A percentile compares a stretch with the other conserved stretches of the same genome.
Conservation (phyloP, 2,797 vertebrate genomes). For the Bufotes viridis region DNA sequence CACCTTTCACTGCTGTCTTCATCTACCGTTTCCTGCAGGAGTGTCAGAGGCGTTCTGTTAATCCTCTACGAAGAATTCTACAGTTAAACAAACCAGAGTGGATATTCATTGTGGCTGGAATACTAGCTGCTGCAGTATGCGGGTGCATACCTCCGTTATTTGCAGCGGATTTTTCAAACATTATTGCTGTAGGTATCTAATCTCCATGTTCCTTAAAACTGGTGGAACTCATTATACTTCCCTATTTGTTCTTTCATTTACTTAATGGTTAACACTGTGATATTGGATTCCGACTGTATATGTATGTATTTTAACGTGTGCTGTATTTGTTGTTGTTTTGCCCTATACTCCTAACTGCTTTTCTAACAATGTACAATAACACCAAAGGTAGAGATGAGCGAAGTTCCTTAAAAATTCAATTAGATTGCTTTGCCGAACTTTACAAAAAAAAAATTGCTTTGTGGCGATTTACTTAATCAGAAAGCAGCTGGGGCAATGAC, state of each 20-base stretch:
- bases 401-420: too few relatives aligned
- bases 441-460: too few relatives aligned
- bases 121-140: conserved; percentile 70
- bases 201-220: neutral
- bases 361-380: neutral
- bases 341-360: neutral
- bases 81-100: conserved; percentile 72
- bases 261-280: too few relatives aligned
- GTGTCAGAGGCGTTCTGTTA: conserved; percentile 66
- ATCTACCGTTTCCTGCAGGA: conserved; percentile 37
- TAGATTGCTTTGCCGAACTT: too few relatives aligned
- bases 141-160: conserved; percentile 72
- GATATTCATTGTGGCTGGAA: conserved; percentile 71
- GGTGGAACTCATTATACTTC: neutral
- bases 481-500: too few relatives aligned
- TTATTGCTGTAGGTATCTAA: conserved; percentile 67
- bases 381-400: too few relatives aligned
- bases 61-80: conserved; percentile 73
- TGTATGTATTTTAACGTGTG: neutral
- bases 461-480: too few relatives aligned
- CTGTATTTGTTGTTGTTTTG: neutral
- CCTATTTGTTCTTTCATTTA: neutral
- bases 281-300: neutral
- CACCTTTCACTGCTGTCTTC: neutral
- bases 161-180: conserved; percentile 69